Conservation (phyloP, 2,888 invertebrate genomes). For the Agriopis marginaria region DNA sequence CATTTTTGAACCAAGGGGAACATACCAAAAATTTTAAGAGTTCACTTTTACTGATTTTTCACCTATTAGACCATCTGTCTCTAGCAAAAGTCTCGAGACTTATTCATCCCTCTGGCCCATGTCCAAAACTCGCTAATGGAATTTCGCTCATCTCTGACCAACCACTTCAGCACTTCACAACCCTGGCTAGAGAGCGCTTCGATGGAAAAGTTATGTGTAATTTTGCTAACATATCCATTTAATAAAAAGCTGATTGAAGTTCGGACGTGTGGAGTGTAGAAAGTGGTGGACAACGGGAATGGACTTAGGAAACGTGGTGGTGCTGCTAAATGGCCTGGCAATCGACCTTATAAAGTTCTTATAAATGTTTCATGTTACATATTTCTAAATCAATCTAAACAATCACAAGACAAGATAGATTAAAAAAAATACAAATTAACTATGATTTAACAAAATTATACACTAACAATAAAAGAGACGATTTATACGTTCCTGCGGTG, state of each 20-base stretch:
- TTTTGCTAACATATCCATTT: slow-evolving; percentile 50
- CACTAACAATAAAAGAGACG: no score
- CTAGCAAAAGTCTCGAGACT: slow-evolving; percentile 55
- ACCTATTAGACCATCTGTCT: slow-evolving; percentile 48
- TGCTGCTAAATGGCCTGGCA: no score
- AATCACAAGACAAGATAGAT: no score
- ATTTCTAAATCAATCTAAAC: no score
- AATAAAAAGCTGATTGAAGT: slow-evolving; percentile 37
- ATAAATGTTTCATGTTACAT: no score
- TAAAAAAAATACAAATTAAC: no score
- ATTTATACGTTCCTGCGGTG: no score
- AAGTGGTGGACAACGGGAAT: no score
- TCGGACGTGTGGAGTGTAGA: slow-evolving; percentile 12
- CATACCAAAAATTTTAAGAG: background rate
- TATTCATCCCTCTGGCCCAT: slow-evolving; percentile 63
- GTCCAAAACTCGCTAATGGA: slow-evolving; percentile 82
- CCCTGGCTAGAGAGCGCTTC: slow-evolving; percentile 62
- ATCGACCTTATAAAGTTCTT: no score
- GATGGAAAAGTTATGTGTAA: slow-evolving; percentile 71
- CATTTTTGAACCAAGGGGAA: no score
- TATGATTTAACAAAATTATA: no score
- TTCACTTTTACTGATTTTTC: background rate
- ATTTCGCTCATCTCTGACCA: slow-evolving; percentile 73
- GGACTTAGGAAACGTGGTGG: no score
- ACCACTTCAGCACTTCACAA: slow-evolving; percentile 55